Evolutionary conservation across 1,140 invertebrate genomes (phyloP).

Genomic region (Parasteatoda tepidariorum): DNA sequence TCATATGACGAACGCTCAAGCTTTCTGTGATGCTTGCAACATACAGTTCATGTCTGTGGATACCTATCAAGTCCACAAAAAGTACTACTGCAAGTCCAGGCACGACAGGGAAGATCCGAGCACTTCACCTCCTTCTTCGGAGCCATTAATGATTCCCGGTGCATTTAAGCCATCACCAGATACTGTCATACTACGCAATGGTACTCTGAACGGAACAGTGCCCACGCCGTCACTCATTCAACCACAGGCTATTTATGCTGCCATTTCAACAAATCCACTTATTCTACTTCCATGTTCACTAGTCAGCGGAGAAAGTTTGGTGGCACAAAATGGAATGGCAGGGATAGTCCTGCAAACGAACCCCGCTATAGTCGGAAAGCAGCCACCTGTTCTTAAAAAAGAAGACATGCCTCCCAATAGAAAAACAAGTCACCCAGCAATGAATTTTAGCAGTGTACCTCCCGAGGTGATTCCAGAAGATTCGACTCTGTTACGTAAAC

Average conservation of each 20-base stretch:
- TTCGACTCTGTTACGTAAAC: background rate
- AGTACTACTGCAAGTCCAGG: constrained; percentile 91
- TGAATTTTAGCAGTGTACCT: background rate
- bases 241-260: constrained; percentile 67
- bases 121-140: constrained; percentile 61
- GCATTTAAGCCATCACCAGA: constrained; percentile 65
- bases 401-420: constrained; percentile 13
- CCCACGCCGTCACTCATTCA: constrained; percentile 24
- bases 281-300: constrained; percentile 86
- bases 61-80: constrained; percentile 90
- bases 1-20: constrained; percentile 11
- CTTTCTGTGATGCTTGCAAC: constrained; percentile 94
- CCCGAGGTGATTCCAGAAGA: background rate
- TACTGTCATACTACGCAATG: constrained; percentile 11
- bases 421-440: constrained; percentile 35
- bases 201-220: background rate
- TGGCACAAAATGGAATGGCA: constrained; percentile 68
- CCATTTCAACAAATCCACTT: constrained; percentile 89
- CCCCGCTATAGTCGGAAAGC: constrained; percentile 29
- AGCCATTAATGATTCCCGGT: constrained; percentile 69
- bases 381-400: background rate
- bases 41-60: constrained; percentile 89
- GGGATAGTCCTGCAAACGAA: constrained; percentile 49
- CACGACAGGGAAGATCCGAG: constrained; percentile 72
- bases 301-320: constrained; percentile 73